These are phyloP conservation scores for Aphaenogaster floridana DNA, from an alignment of 1,140 invertebrate species.

Conservation along the genomic window DNA sequence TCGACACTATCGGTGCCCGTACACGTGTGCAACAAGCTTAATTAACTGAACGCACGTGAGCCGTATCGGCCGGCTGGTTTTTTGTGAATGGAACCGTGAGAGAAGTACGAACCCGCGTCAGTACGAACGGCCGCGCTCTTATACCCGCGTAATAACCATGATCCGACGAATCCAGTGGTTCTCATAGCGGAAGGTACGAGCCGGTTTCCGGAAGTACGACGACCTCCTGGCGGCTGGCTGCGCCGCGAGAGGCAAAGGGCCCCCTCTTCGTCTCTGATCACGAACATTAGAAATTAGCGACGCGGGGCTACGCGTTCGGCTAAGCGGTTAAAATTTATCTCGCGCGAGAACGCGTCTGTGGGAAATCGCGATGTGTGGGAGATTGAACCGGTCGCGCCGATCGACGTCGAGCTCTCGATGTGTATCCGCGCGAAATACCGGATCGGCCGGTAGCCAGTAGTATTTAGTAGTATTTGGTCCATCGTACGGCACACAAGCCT, in stretches of 20 bases:
- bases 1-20: constrained; percentile 17
- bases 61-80: constrained; percentile 28
- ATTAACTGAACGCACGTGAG: constrained; percentile 66
- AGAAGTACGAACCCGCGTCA: constrained; percentile 32
- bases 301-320: constrained; percentile 45
- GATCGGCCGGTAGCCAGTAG: background rate
- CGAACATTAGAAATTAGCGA: constrained; percentile 70
- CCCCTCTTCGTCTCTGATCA: constrained; percentile 40
- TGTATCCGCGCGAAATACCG: background rate
- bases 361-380: background rate
- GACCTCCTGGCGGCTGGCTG: constrained; percentile 52
- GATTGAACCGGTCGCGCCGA: background rate
- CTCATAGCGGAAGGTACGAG: constrained; percentile 45
- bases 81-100: constrained; percentile 56
- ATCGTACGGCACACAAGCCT: background rate
- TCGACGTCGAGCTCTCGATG: background rate
- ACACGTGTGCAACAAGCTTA: constrained; percentile 55
- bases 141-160: constrained; percentile 66
- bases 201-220: constrained; percentile 66
- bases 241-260: constrained; percentile 26
- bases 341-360: constrained; percentile 8
- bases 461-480: background rate
- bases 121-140: constrained; percentile 28
- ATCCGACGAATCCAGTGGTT: constrained; percentile 59
- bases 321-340: constrained; percentile 14